phyloP scores from a whole-genome alignment of 2,888 invertebrate species.

The Xanthia icteritia region DNA sequence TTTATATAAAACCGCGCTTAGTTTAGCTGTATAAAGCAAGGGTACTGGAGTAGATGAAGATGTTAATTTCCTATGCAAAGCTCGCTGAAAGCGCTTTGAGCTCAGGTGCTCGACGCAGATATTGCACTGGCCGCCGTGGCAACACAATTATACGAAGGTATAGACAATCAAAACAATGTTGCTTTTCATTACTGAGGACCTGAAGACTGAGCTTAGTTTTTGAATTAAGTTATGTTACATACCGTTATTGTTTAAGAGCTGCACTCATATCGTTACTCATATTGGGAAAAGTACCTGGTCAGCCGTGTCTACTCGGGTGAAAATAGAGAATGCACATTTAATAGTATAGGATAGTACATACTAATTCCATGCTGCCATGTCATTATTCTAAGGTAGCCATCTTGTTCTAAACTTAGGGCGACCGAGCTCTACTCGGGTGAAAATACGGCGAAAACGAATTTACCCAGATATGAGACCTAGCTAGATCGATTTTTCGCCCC shows the following conservation, averaged over 20 bases:
- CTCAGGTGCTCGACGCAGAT: constrained; percentile 67
- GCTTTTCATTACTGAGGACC: constrained; percentile 41
- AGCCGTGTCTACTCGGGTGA: too few species aligned
- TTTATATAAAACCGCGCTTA: constrained; percentile 52
- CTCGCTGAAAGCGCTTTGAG: constrained; percentile 65
- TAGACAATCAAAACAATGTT: constrained; percentile 50
- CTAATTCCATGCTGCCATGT: too few species aligned
- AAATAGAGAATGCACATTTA: too few species aligned
- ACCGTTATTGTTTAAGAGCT: background rate
- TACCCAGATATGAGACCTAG: too few species aligned
- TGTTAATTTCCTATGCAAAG: constrained; percentile 79
- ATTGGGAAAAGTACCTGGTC: background rate
- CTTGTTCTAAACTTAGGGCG: too few species aligned
- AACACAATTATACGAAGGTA: constrained; percentile 46
- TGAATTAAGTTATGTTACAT: background rate
- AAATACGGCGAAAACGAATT: too few species aligned
- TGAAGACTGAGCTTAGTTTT: constrained; percentile 30
- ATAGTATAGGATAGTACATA: too few species aligned
- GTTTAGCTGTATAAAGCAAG: constrained; percentile 56
- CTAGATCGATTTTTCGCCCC: too few species aligned
- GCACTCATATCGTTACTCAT: background rate
- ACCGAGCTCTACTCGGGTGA: too few species aligned
- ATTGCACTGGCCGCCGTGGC: constrained; percentile 53
- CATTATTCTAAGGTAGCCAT: too few species aligned
- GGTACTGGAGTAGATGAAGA: constrained; percentile 69